Base-by-base conservation (phyloP, 2,888 invertebrate genomes). In the Morpho deidamia region DNA sequence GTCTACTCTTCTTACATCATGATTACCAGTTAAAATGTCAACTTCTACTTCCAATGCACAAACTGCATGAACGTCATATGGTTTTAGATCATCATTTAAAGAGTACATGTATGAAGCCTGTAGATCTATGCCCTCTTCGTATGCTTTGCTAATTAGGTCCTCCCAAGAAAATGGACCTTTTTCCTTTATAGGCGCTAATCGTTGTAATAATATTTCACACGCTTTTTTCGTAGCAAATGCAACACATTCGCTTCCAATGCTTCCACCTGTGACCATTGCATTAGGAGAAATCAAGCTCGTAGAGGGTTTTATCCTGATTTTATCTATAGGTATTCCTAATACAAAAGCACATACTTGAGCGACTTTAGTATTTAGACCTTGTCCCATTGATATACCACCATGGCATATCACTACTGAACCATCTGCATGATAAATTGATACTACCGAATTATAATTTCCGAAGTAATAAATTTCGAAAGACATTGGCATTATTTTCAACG, bases 361-460 rank as follows among this genome's bases (percentile, higher is more conserved):
- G 0, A 90, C 92, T 89, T 95, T 96, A 0, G 95, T 95, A 63
- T 95, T 94, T 45, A 96, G 90, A 0, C 95, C 96, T 88, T 96
- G 96, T 0, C 96, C 96, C 82, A 93, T 92, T 85, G 94, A 94
- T 42, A 93, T 82, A 0, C 93, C 94, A 34, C 93, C 93, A 64
- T 95, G 95, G 7, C 91, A 83, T 7, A 96, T 83, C 1, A 92
- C 83, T 0, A 96, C 93, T 1, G 92, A 91, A 0, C 93, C 94
- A 76, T 95, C 94, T 0, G 89, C 87, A 12, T 92, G 92, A 71
- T 92, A 95, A 63, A 96, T 91, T 1, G 92, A 91, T 11, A 95
- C 90, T 23, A 92, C 74, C 0, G 91, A 91, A 66, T 91, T 90
- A 62, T 78, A 93, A 32, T 90, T 90, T 0, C 92, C 92, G 51